Evolutionary conservation across 2,888 invertebrate genomes (phyloP), one percentile per base, ranked within the genome.

Genomic region (Standfussiana lucernea): DNA sequence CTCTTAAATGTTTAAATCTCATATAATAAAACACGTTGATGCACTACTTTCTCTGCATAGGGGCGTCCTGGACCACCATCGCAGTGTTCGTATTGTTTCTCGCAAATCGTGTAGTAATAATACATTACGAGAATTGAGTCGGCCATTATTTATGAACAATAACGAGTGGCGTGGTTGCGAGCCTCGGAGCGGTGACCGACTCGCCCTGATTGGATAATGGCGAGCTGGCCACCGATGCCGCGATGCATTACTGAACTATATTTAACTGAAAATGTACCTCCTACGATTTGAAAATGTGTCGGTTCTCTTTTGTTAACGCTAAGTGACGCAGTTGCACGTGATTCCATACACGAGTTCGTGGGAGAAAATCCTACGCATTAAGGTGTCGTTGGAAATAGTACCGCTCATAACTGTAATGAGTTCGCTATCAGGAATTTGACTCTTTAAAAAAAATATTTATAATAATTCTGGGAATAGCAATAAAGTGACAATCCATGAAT

Each of bases 141-240:
- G 45, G 56, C 83, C 84, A 88, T 92, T 92, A 92, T 93, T 92
- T 93, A 93, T 89, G 91, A 89, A 89, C 91, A 90, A 91, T 90
- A 91, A 90, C 86, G 80, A 90, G 89, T 89, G 88, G 88, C 82
- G 85, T 82, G 85, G 77, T 81, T 77, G 78, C 72, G 85, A 84
- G 83, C 83, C 85, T 83, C 89, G 90, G 93, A 91, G 92, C 94
- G 91, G 91, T 93, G 93, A 93, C 93, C 94, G 93, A 77, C 72
- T 80, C 82, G 81, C 83, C 86, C 88, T 91, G 93, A 95, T 94
- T 95, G 94, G 89, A 95, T 95, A 94, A 94, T 94, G 89, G 90
- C 86, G 70, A 56, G 69, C 84, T 78, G 79, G 72, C 88, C 84
- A 79, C 81, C 67, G 77, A 86, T 86, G 82, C 78, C 56, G 71